Base-by-base conservation (phyloP, 2,797 vertebrate species). In the Tamandua tetradactyla region DNA sequence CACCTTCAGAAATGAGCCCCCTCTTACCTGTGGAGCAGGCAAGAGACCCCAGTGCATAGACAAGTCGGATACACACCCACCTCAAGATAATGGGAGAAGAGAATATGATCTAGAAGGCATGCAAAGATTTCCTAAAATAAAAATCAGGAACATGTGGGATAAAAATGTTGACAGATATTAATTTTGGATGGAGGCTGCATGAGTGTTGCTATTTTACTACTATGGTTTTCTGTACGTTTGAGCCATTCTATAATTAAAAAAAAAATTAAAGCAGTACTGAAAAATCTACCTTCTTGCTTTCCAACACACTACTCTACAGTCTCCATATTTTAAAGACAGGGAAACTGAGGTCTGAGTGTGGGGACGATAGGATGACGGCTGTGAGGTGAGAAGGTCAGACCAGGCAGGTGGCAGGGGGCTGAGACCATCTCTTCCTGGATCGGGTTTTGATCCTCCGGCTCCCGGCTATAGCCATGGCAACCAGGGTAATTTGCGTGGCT, bases 401-500 rank as follows among this genome's bases (percentile, higher is more conserved):
- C 10, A 32, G 83, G 57, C 9, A 27, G 40, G 69, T 0, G n/a
- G 71, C 42, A 4, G 18, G 49, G 61, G 11, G n/a, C 61, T 55
- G 57, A 49, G 59, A 40, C 32, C 14, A 8, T 18, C 59, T 40
- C 42, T 57, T 68, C 18, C 0, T 0, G 23, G 22, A 37, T 75
- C n/a, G 22, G 0, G 23, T 30, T 86, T 35, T 42, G 57, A 89
- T 93, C n/a, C 22, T 1, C 4, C 40, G 75, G 18, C 3, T 2
- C 1, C 81, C 27, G 3, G 11, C 17, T 17, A 52, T 64, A 59
- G 66, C 42, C 71, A 17, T 23, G 40, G 66, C 89, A 4, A 75
- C 86, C 35, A 57, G 62, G 44, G 6, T 27, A 0, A 47, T 32
- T 2, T 1, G 10, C 0, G 0, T 0, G 44, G 5, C 18, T 81